phyloP scores from a whole-genome alignment of 2,113 vertebrate genomes.

The Patagioenas fasciata region DNA sequence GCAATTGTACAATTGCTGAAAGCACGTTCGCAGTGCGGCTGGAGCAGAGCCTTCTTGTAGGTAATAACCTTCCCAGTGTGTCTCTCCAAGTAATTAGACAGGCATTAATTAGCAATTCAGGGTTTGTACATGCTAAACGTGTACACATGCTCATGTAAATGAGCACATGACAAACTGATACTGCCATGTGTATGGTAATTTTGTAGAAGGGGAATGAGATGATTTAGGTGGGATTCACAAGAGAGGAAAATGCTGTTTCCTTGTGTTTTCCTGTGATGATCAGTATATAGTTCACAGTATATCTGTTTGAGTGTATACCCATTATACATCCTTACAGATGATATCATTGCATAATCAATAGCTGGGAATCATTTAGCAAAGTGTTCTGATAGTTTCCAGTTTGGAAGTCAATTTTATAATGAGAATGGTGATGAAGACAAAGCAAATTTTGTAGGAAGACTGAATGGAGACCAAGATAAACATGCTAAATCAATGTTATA shows the following conservation, averaged over 20 bases:
- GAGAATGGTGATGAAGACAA: not conserved
- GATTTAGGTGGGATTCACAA: not conserved
- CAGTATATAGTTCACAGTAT: not conserved
- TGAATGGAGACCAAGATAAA: not conserved
- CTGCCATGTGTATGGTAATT: not conserved
- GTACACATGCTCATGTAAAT: not conserved
- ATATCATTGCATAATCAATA: not conserved
- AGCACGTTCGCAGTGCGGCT: not conserved
- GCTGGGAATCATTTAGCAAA: not conserved
- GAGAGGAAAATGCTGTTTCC: not conserved
- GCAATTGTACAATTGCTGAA: not conserved
- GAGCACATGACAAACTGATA: not conserved
- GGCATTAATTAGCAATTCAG: not conserved
- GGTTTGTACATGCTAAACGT: not conserved
- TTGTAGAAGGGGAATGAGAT: not conserved
- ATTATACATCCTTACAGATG: not conserved
- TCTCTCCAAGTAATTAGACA: not conserved
- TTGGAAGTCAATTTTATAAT: not conserved
- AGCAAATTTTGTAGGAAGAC: not conserved
- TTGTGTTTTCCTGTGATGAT: not conserved
- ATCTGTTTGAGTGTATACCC: not conserved
- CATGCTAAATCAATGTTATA: not conserved
- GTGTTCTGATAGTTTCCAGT: not conserved
- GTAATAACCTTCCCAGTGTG: not conserved
- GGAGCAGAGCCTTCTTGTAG: not conserved